phyloP scores from a whole-genome alignment of 2,888 invertebrate species.

The Toxonevra muliebris region DNA sequence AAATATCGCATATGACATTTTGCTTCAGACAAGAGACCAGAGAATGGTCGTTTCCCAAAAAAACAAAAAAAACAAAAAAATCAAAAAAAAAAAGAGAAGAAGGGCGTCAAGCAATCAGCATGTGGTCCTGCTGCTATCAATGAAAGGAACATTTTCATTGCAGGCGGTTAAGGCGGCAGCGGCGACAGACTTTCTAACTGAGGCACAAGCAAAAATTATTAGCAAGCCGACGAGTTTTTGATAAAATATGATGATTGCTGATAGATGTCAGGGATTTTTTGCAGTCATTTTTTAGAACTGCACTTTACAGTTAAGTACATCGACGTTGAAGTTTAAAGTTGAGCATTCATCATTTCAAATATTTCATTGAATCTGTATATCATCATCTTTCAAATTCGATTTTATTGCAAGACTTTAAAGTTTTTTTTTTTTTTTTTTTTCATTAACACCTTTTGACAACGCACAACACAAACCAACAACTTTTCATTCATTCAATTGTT shows the following conservation, averaged over 20 bases:
- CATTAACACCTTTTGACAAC: too few species aligned
- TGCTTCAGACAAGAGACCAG: constrained; percentile 51
- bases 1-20: neutral
- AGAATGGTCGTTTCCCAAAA: constrained; percentile 29
- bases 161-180: constrained; percentile 39
- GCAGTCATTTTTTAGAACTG: neutral
- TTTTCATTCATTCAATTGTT: neutral
- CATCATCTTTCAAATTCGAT: too few species aligned
- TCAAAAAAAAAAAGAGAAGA: neutral
- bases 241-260: neutral
- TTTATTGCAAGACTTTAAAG: too few species aligned
- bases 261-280: neutral
- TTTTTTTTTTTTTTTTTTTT: too few species aligned
- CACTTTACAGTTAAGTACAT: neutral
- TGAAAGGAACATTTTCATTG: too few species aligned
- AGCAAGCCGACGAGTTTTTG: neutral
- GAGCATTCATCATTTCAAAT: neutral
- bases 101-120: constrained; percentile 13
- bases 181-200: too few species aligned
- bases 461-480: too few species aligned
- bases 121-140: neutral
- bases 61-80: constrained; percentile 25
- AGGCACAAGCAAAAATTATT: neutral
- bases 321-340: neutral
- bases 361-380: too few species aligned